Evolutionary conservation across 2,888 invertebrate genomes (phyloP).

Genomic region (Euzophera pinguis): DNA sequence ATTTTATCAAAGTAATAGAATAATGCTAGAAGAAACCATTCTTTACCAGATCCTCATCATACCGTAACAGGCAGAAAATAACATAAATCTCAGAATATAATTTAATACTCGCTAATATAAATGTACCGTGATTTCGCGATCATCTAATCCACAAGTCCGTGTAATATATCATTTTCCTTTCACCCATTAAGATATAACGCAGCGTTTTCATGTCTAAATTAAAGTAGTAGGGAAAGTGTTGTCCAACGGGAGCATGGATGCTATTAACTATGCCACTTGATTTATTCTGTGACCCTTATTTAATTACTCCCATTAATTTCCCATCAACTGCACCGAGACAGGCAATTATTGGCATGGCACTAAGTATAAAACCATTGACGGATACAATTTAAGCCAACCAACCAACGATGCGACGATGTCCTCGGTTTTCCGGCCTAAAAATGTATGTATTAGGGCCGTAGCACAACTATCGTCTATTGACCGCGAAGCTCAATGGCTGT

Average conservation of each 20-base stretch:
- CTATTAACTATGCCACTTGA: neutral
- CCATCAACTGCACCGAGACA: slow-evolving; percentile 7
- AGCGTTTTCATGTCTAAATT: slow-evolving; percentile 12
- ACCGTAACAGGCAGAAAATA: neutral
- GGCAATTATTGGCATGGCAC: slow-evolving; percentile 5
- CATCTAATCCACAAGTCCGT: slow-evolving; percentile 8
- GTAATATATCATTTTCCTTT: slow-evolving; percentile 12
- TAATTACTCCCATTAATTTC: slow-evolving; percentile 5
- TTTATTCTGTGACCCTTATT: slow-evolving; percentile 8
- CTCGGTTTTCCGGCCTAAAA: too few relatives aligned
- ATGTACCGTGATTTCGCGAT: slow-evolving; percentile 3
- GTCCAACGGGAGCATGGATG: slow-evolving; percentile 3
- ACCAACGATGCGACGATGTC: too few relatives aligned
- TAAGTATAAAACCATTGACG: too few relatives aligned
- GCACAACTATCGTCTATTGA: too few relatives aligned
- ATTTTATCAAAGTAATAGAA: too few relatives aligned
- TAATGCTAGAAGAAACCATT: too few relatives aligned
- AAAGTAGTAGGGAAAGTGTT: slow-evolving; percentile 11
- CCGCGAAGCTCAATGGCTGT: too few relatives aligned
- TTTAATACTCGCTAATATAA: neutral
- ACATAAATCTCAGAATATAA: neutral
- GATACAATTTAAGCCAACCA: too few relatives aligned
- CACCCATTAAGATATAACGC: neutral
- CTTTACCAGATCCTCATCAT: too few relatives aligned
- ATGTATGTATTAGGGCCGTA: too few relatives aligned